Percentiles rank a stretch among this genome's conserved stretches.
Conservation (phyloP, 2,113 vertebrate species). For the Ellobius talpinus region DNA sequence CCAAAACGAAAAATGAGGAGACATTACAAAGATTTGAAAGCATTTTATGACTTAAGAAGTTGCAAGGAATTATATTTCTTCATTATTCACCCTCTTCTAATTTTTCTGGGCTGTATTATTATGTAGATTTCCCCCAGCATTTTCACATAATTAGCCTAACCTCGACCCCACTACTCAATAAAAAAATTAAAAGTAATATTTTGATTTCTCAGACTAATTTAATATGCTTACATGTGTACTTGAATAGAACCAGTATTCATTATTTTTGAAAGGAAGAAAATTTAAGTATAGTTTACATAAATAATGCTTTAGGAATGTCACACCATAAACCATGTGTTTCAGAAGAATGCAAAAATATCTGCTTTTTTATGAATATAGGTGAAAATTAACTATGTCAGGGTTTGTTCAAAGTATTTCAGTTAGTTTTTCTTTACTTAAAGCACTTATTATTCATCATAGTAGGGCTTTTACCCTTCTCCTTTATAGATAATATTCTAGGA, state of each 20-base stretch:
- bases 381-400: slow-evolving; percentile 12
- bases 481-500: not conserved
- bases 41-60: not conserved
- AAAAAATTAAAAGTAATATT: slow-evolving; percentile 63
- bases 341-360: slow-evolving; percentile 11
- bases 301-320: slow-evolving; percentile 8
- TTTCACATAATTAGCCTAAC: slow-evolving; percentile 68
- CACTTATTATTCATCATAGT: not conserved
- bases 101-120: slow-evolving; percentile 44
- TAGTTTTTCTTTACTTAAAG: not conserved
- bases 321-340: not conserved
- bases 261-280: slow-evolving; percentile 53
- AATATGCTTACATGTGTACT: slow-evolving; percentile 14
- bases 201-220: slow-evolving; percentile 55
- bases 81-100: slow-evolving; percentile 27
- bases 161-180: slow-evolving; percentile 27
- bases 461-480: not conserved
- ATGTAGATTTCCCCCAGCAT: slow-evolving; percentile 46
- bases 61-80: slow-evolving; percentile 24
- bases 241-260: slow-evolving; percentile 51
- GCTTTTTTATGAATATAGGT: slow-evolving; percentile 20
- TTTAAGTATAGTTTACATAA: slow-evolving; percentile 57
- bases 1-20: not conserved
- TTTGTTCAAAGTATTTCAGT: not conserved
- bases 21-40: not conserved